Evolutionary conservation across 2,888 invertebrate species (phyloP), one percentile per base, ranked within the genome.

Genomic region (Latrodectus elegans): DNA sequence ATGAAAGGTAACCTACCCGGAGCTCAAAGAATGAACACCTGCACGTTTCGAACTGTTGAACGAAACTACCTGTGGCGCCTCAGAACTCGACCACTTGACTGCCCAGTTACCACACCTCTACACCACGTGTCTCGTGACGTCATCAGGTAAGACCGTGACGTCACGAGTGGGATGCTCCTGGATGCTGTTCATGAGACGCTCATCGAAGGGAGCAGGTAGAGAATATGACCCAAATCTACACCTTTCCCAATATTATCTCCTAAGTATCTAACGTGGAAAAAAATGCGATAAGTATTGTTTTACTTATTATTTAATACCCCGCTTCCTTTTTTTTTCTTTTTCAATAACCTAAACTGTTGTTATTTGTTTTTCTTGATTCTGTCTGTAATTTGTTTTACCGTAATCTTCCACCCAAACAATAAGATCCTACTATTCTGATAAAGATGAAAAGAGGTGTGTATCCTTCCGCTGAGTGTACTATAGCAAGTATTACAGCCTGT

Each of bases 61-160:
- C 55, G 49, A 76, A 86, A 86, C 86, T 86, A 86, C 86, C 86
- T 86, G 86, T 86, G 76, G 86, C 86, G 81, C 71, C 86, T 86
- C 65, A 49, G 76, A 81, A 86, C 86, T 86, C 86, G 65, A 80
- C 86, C 80, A 86, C 86, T 86, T 86, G 74, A 86, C 80, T 86
- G 86, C 80, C 73, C 73, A 72, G 64, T 72, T 67, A 78, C 84
- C 78, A 84, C 84, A 84, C 78, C 86, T 80, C 86, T 80, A 80
- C 80, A 71, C 86, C 86, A 84, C 84, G 84, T 84, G 84, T 26
- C 55, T 72, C 76, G 81, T 86, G 86, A 86, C 86, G 86, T 86
- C 86, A 86, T 75, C 86, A 86, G 86, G 86, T 86, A 86, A 86
- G 80, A 75, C 76, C 15, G 52, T 84, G 86, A 86, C 86, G 86